phyloP scores from a whole-genome alignment of 2,113 vertebrate genomes.

The Ceratotherium simum region DNA sequence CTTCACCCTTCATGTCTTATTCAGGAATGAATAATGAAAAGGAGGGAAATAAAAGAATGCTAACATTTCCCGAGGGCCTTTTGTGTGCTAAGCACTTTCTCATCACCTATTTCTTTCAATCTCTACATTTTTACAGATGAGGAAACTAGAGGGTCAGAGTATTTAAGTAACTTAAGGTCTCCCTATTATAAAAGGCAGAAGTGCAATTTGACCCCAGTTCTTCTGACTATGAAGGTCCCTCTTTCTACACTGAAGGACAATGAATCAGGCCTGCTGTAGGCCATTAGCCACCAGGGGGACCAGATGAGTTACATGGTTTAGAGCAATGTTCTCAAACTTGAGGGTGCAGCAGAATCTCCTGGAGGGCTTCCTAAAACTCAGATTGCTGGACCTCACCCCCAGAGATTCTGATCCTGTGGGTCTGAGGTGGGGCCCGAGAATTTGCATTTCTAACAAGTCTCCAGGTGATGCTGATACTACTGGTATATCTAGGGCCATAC shows the following conservation, averaged over 20 bases:
- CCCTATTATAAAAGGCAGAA: neutral
- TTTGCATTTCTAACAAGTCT: neutral
- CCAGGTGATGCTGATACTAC: neutral
- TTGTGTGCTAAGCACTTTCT: neutral
- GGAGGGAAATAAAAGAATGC: neutral
- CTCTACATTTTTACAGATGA: conserved; percentile 1
- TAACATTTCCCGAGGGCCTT: neutral
- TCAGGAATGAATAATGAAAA: conserved; percentile 33
- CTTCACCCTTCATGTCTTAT: neutral
- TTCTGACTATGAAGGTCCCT: neutral
- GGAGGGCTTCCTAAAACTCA: neutral
- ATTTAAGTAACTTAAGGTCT: neutral
- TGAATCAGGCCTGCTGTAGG: neutral
- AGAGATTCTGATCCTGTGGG: neutral
- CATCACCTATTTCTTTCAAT: neutral
- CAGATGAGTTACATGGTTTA: neutral
- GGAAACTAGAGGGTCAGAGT: neutral
- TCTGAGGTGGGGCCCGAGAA: neutral
- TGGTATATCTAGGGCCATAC: neutral
- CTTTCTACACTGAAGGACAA: neutral
- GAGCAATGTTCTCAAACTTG: neutral
- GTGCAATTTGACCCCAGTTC: neutral
- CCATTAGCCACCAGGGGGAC: neutral
- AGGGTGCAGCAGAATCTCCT: neutral
- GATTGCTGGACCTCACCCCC: no score